These are phyloP conservation scores for Chrysodeixis includens DNA, from an alignment of 2,888 invertebrate genomes.

Conservation along the genomic window DNA sequence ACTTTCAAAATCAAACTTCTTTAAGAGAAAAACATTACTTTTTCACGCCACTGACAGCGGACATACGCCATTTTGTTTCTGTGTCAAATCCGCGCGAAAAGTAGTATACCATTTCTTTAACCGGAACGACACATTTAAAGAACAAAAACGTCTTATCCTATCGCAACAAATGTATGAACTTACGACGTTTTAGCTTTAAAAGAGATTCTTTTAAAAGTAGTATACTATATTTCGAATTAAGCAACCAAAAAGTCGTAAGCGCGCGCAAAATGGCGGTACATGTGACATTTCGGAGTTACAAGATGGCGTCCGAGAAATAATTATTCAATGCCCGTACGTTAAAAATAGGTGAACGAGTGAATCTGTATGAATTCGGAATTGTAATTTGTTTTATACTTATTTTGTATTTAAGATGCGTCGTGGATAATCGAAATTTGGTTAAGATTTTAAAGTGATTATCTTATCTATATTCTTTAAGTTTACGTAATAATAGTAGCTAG, in stretches of 20 bases:
- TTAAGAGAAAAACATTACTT: conserved; percentile 37
- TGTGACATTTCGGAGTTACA: conserved; percentile 53
- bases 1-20: conserved; percentile 67
- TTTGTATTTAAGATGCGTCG: background rate
- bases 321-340: conserved; percentile 41
- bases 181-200: conserved; percentile 63
- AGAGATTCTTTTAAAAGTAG: conserved; percentile 72
- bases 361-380: conserved; percentile 48
- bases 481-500: no score
- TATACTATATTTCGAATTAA: conserved; percentile 73
- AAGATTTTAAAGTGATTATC: background rate
- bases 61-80: conserved; percentile 62
- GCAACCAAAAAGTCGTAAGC: conserved; percentile 66
- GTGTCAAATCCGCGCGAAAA: conserved; percentile 51
- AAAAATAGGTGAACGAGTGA: conserved; percentile 54
- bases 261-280: background rate
- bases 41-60: conserved; percentile 3
- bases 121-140: conserved; percentile 63
- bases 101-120: conserved; percentile 79
- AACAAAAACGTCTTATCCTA: conserved; percentile 68
- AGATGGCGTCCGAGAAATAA: conserved; percentile 17
- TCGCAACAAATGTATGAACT: conserved; percentile 41
- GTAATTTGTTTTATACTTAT: conserved; percentile 13
- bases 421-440: background rate
- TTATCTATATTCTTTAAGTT: no score